Conservation (phyloP, 2,888 invertebrate genomes). For the Apotomis betuletana region DNA sequence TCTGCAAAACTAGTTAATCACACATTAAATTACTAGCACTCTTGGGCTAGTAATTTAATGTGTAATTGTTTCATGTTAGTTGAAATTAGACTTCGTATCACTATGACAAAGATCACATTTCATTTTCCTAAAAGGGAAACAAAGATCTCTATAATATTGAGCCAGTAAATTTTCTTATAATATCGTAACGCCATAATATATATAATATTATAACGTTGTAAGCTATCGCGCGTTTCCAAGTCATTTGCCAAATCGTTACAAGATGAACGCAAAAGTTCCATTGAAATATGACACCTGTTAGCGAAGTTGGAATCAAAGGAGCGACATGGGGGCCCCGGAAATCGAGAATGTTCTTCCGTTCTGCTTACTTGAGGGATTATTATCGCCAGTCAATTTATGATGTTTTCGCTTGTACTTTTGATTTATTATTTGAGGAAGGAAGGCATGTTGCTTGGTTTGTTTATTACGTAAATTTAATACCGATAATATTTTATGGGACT, state of each 20-base stretch:
- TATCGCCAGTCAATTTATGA: constrained; percentile 40
- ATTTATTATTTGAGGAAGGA: constrained; percentile 9
- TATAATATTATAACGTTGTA: constrained; percentile 32
- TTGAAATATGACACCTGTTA: constrained; percentile 66
- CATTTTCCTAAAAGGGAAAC: no score
- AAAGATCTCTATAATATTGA: no score
- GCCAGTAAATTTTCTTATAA: no score
- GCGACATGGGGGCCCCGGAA: constrained; percentile 15
- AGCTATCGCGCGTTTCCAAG: constrained; percentile 59
- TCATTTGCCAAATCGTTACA: constrained; percentile 61
- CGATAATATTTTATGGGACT: not conserved
- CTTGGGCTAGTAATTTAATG: no score
- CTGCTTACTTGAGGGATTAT: constrained; percentile 33
- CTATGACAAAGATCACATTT: no score
- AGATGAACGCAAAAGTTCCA: constrained; percentile 50
- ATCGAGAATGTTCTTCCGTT: constrained; percentile 35
- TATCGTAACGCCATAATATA: not conserved
- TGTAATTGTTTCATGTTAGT: no score
- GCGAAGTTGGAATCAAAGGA: constrained; percentile 40
- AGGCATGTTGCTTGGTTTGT: not conserved
- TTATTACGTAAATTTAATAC: not conserved
- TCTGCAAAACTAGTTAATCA: no score
- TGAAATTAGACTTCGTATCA: no score
- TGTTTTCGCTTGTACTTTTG: constrained; percentile 23
- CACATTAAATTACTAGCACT: no score